phyloP scores from a whole-genome alignment of 2,888 invertebrate species.

The Acleris sparsana region DNA sequence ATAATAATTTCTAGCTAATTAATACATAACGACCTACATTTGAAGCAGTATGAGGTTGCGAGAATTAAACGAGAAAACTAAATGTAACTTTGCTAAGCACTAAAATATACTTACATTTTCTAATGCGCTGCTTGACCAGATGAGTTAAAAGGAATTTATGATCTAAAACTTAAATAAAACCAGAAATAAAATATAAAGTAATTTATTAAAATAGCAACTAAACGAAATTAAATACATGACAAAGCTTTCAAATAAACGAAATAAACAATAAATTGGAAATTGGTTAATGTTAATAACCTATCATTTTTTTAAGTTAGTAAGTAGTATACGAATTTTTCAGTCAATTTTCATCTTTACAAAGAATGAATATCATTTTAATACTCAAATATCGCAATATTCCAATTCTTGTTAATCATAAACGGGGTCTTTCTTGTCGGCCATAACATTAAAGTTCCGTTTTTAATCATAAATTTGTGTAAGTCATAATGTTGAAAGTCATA shows the following conservation, averaged over 20 bases:
- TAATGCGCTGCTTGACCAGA: too few relatives aligned
- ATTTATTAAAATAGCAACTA: constrained; percentile 43
- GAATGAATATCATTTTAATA: constrained; percentile 14
- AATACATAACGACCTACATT: too few relatives aligned
- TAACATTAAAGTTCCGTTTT: too few relatives aligned
- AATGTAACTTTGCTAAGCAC: too few relatives aligned
- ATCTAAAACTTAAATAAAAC: constrained; percentile 44
- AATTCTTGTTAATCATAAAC: constrained; percentile 12
- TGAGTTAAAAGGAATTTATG: too few relatives aligned
- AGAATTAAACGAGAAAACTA: too few relatives aligned
- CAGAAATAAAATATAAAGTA: constrained; percentile 39
- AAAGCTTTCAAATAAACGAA: constrained; percentile 41
- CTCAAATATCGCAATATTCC: constrained; percentile 7
- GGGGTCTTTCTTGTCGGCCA: too few relatives aligned
- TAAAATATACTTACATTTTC: too few relatives aligned
- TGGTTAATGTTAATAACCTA: constrained; percentile 7
- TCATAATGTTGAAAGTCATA: too few relatives aligned
- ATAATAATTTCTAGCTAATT: too few relatives aligned
- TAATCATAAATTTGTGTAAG: too few relatives aligned
- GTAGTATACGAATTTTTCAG: constrained; percentile 32
- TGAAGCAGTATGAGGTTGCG: too few relatives aligned
- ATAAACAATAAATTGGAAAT: constrained; percentile 38
- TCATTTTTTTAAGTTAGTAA: constrained; percentile 20
- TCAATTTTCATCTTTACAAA: constrained; percentile 23
- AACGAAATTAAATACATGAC: constrained; percentile 45